Base-by-base conservation (phyloP, 2,888 invertebrate species). In the Apoda limacodes region DNA sequence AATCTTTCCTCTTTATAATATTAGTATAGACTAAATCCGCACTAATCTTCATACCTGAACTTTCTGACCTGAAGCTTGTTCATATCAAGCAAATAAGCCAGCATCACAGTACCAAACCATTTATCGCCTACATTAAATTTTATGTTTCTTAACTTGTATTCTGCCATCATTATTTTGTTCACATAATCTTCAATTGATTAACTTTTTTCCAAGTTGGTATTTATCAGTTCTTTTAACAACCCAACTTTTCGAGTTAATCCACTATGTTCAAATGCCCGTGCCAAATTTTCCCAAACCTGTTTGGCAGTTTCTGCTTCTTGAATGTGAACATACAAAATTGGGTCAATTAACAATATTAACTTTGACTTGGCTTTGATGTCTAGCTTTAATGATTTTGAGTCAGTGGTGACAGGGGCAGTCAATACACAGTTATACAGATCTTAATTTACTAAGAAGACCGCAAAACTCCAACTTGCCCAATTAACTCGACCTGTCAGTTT, bases 81-180 rank as follows among this genome's bases (percentile, higher is more conserved):
- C 5, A 22, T 33, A 17, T 43, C 41, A 17, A 39, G 41, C 23
- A 43, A 7, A 1, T 39, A 40, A n/a, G 41, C 41, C 24, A 43
- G 29, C 35, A 44, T 35, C 25, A 42, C 24, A 19, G 40, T 42
- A 10, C 39, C 37, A 14, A 40, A 28, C 37, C 39, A 38, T 27
- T 40, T 38, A 32, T 43, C 43, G 9, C 42, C 33, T 1, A 40
- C 35, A 30, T 32, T 11, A 9, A 40, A 40, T 5, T 25, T 25
- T 15, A 40, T 40, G 32, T 38, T 40, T 23, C 38, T 32, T 22
- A 37, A 28, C 10, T 40, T 42, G 13, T 40, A 34, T 14, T 30
- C 28, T 2, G 37, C 22, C 26, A 23, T 22, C 29, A 37, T 35
- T 7, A 34, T 34, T 30, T 34, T 29, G 15, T 34, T 34, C 19